Evolutionary conservation across 53 echinoderm and acorn worm species (phyloP).

Genomic region (Antedon mediterranea): DNA sequence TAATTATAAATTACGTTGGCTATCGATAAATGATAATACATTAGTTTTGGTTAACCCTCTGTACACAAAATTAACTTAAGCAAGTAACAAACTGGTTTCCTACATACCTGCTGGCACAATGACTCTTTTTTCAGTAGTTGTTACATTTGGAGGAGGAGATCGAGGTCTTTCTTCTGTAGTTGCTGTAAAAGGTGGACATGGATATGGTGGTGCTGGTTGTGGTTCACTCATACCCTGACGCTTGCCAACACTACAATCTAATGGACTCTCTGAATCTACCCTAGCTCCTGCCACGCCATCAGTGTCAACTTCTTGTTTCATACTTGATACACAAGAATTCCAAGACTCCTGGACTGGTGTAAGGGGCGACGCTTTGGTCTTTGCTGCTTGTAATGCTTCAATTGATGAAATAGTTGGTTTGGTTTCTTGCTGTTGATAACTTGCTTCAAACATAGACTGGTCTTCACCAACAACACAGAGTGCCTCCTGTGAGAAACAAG

Average conservation of each 20-base stretch:
- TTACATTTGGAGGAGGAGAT: conserved; percentile 77
- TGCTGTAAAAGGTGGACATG: conserved; percentile 65
- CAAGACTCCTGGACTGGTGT: neutral
- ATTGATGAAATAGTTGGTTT: conserved; percentile 14
- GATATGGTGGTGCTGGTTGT: conserved; percentile 68
- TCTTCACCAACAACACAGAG: conserved; percentile 82
- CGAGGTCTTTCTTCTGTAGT: conserved; percentile 32
- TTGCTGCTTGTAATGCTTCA: conserved; percentile 42
- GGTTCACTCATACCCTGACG: conserved; percentile 45
- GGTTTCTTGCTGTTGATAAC: conserved; percentile 31
- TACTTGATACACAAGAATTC: conserved; percentile 2
- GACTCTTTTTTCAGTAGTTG: conserved; percentile 72
- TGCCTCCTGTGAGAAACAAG: conserved; percentile 42
- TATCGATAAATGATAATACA: too few species aligned
- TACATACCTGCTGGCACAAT: conserved; percentile 76
- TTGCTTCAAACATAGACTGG: conserved; percentile 63
- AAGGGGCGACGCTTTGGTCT: conserved; percentile 6
- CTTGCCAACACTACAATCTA: conserved; percentile 79
- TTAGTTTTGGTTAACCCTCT: too few species aligned
- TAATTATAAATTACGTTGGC: too few species aligned
- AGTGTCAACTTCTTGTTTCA: conserved; percentile 74
- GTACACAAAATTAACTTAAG: too few species aligned
- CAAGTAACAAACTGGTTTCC: too few species aligned
- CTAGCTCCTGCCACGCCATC: conserved; percentile 20
- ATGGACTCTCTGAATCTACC: conserved; percentile 56